A percentile compares a stretch with the other conserved stretches of the same genome.
phyloP scores from a whole-genome alignment of 2,888 invertebrate species.

The Troides oblongomaculatus region DNA sequence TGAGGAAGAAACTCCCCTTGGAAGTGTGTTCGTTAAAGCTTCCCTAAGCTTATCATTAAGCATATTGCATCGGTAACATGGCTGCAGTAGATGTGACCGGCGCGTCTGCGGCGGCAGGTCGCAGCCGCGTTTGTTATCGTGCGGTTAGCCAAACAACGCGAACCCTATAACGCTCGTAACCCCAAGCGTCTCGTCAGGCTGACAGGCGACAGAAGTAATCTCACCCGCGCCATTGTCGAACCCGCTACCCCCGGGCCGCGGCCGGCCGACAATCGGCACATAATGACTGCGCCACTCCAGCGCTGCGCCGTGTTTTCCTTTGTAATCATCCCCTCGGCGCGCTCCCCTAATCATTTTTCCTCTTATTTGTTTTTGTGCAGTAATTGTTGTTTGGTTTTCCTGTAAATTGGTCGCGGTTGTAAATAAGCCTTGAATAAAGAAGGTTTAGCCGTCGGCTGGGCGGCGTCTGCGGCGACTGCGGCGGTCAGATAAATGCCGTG shows the following conservation, averaged over 20 bases:
- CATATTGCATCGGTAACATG: no score
- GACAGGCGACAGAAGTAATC: constrained; percentile 69
- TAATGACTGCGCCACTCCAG: constrained; percentile 50
- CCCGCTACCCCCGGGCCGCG: constrained; percentile 52
- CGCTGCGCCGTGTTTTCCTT: constrained; percentile 60
- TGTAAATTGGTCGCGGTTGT: constrained; percentile 69
- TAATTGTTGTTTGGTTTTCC: constrained; percentile 77
- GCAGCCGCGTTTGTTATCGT: constrained; percentile 12
- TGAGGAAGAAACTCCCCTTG: no score
- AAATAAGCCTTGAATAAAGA: constrained; percentile 47
- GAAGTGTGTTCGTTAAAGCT: no score
- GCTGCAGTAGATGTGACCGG: no score
- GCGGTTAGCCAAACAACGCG: constrained; percentile 22
- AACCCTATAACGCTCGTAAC: constrained; percentile 18
- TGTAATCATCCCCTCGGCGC: constrained; percentile 62
- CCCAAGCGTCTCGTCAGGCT: constrained; percentile 38
- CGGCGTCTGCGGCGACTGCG: constrained; percentile 11
- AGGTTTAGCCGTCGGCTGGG: constrained; percentile 35
- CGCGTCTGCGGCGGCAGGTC: background rate
- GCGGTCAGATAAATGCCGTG: constrained; percentile 21
- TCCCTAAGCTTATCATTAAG: no score
- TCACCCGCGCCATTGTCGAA: constrained; percentile 63
- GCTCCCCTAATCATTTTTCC: constrained; percentile 74
- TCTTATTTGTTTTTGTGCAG: constrained; percentile 76
- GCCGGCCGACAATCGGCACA: constrained; percentile 54